Conservation (phyloP, 2,797 vertebrate genomes). For the Mus spretus region DNA sequence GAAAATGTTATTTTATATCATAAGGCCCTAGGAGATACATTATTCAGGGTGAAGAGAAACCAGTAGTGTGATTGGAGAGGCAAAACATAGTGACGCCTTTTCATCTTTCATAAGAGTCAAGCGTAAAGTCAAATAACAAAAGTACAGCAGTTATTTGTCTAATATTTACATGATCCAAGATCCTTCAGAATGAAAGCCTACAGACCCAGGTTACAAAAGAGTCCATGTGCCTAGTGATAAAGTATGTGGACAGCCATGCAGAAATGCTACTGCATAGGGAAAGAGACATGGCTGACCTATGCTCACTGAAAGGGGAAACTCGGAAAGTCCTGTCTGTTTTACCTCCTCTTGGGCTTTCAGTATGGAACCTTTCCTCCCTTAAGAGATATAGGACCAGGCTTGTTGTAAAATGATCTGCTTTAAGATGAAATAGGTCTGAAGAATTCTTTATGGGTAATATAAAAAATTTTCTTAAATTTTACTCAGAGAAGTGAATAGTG, state of each 20-base stretch:
- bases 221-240: not conserved
- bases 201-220: not conserved
- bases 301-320: not conserved
- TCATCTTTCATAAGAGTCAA: not conserved
- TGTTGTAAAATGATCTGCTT: not conserved
- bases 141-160: not conserved
- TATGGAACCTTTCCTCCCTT: not conserved
- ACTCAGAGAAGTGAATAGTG: not conserved
- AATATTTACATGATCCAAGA: not conserved
- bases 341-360: not conserved
- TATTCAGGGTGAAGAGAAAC: not conserved
- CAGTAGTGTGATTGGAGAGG: not conserved
- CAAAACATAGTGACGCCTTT: not conserved
- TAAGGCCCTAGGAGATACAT: not conserved
- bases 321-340: not conserved
- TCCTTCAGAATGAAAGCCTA: not conserved
- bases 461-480: not conserved
- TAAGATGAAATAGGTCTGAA: not conserved
- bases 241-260: not conserved
- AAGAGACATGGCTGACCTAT: not conserved
- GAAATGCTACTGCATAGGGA: not conserved
- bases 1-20: not conserved
- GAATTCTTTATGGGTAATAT: not conserved
- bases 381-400: no score
- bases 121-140: not conserved